Evolutionary conservation across 2,888 invertebrate genomes (phyloP), one percentile per base, ranked within the genome.

Genomic region (Synanthedon tipuliformis): DNA sequence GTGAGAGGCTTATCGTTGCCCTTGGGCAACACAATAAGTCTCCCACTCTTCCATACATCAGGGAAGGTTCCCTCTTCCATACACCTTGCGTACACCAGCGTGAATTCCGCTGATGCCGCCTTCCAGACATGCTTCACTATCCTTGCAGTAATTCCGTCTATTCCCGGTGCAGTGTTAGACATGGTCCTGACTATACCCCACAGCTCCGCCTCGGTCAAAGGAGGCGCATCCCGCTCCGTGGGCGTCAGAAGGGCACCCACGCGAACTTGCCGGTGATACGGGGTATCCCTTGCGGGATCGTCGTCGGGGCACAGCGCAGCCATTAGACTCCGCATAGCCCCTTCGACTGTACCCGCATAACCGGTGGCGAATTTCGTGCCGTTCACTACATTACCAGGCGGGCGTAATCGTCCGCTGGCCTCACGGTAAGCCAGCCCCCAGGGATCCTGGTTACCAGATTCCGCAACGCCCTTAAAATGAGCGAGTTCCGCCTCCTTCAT

Each of bases 361-460:
- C 16, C 2, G 16, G 16, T 16, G 16, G 16, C 16, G 16, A 16
- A 16, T 16, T 16, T 16, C 16, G 16, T 16, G 16, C 16, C 2
- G 16, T 16, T 16, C 16, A 16, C 16, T 16, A 16, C 1, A 2
- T 16, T 16, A 16, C 2, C 2, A 2, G 16, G n/a, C n/a, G 41
- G 13, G 23, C 40, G n/a, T 0, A 51, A 7, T 2, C 60, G 50
- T 1, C 63, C 64, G 5, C 56, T 56, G 0, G 64, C 63, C 0
- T 50, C 57, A 0, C 62, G 50, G 5, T 66, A 68, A 0, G 65
- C 66, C 1, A 61, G 0, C 16, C 54, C 59, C 59, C 59, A 61
- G 0, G 60, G 59, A 40, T 59, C 56, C 4, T 45, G 27, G 41
- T 61, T 62, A 0, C 62, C 62, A 0, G 54, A 40, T 0, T 60